These are phyloP conservation scores for mouse (Mus musculus) DNA, from an alignment of 2,113 vertebrate genomes.

Conservation along the genomic window DNA sequence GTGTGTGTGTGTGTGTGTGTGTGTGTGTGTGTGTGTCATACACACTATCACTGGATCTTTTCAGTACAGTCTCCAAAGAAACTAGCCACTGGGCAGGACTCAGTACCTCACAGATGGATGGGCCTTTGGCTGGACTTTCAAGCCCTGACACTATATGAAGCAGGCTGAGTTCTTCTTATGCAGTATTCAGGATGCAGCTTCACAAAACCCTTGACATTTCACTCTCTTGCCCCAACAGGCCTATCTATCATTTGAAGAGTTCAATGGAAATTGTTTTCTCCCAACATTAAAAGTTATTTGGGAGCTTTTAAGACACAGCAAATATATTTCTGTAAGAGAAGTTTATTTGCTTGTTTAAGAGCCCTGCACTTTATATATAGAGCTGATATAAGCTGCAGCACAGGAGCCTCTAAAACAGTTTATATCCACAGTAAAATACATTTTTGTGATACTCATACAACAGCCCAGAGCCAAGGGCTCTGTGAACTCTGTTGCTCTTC, in stretches of 20 bases:
- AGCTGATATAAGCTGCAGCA: conserved; percentile 82
- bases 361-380: conserved; percentile 82
- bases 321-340: conserved; percentile 80
- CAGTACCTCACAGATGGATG: conserved; percentile 76
- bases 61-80: conserved; percentile 86
- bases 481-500: conserved; percentile 51
- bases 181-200: conserved; percentile 63
- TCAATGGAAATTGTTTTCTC: conserved; percentile 74
- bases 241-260: conserved; percentile 77
- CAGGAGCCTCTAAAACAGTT: conserved; percentile 83
- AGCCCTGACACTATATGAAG: conserved; percentile 52
- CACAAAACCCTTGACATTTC: conserved; percentile 74
- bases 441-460: conserved; percentile 81
- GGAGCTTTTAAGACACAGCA: conserved; percentile 74
- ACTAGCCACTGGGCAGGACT: conserved; percentile 86
- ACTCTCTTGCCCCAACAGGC: conserved; percentile 54
- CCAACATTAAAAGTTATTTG: conserved; percentile 74
- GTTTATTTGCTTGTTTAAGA: conserved; percentile 76
- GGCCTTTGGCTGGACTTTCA: conserved; percentile 53
- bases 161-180: conserved; percentile 64
- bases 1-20: conserved; percentile 85
- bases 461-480: conserved; percentile 62
- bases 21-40: conserved; percentile 86
- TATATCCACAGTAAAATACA: conserved; percentile 84
- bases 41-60: conserved; percentile 85